Evolutionary conservation across 2,888 invertebrate species (phyloP), one percentile per base, ranked within the genome.

Genomic region (Sicus ferrugineus): DNA sequence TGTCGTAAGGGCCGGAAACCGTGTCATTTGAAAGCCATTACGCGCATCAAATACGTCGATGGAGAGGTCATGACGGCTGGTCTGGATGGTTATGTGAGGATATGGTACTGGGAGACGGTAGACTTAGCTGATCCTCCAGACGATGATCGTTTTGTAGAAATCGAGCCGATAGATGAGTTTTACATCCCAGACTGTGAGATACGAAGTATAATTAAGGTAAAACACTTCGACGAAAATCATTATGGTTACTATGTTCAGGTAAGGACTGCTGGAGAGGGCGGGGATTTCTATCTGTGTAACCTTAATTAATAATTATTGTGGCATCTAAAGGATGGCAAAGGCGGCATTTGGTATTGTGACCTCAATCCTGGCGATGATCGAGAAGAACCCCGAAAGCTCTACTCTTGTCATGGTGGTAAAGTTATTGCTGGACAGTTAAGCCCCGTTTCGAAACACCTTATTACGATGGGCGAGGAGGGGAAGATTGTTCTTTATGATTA

Each of bases 81-180:
- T 0, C 89, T 90, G 80, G 95, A 95, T 81, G 94, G 94, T 0
- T 92, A 90, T 82, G 88, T 94, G 16, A 88, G 91, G 6, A 90
- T 94, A 11, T 97, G 97, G 96, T 94, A 93, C 85, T 96, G 95
- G 88, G 94, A 95, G 76, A 92, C 92, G 0, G 93, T 96, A n/a
- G 95, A 96, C 75, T 89, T 92, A 72, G 93, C 95, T 0, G 93
- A 96, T 84, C 91, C 92, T 0, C 89, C 92, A 0, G 94, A 95
- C 76, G 92, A 93, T 6, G 91, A 93, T 76, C 89, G 90, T 6
- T 90, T 90, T 71, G 90, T 95, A 28, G 92, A 94, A 84, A 89
- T 95, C 69, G 95, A 96, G 81, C 96, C 96, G 1, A 92, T 93
- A 67, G 93, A 93, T 77, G 95, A 96, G 83, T 91, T 94, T 76